phyloP scores from a whole-genome alignment of 37 sponge, comb jelly and placozoan species.

The Aplysina aerophoba region DNA sequence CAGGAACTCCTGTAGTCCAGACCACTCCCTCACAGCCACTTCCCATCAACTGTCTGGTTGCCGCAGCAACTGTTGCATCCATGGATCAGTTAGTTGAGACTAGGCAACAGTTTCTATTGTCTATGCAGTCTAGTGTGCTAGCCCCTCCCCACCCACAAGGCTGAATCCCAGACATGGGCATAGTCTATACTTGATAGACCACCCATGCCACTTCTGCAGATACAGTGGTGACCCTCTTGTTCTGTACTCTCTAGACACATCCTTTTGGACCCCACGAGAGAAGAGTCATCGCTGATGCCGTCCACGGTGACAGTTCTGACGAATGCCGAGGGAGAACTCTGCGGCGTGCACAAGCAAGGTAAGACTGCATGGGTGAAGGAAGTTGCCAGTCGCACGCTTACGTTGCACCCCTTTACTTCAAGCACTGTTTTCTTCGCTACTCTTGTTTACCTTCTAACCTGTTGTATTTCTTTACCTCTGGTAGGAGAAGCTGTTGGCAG shows the following conservation, averaged over 20 bases:
- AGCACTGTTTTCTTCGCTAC: too few relatives aligned
- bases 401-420: too few relatives aligned
- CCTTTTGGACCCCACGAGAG: slow-evolving; percentile 62
- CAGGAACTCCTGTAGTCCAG: slow-evolving; percentile 1
- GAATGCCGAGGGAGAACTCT: background rate
- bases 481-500: slow-evolving; percentile 1
- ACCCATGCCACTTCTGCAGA: background rate
- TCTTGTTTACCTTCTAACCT: too few relatives aligned
- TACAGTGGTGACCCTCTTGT: background rate
- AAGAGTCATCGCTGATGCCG: slow-evolving; percentile 37
- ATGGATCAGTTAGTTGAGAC: slow-evolving; percentile 20
- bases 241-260: slow-evolving; percentile 28
- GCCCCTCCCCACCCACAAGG: background rate
- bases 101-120: too few relatives aligned
- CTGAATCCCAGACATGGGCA: background rate
- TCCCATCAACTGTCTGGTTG: background rate
- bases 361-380: too few relatives aligned
- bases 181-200: background rate
- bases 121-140: too few relatives aligned
- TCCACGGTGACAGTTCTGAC: slow-evolving; percentile 36
- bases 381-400: too few relatives aligned
- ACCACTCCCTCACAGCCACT: background rate
- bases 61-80: slow-evolving; percentile 24
- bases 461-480: background rate
- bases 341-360: slow-evolving; percentile 45